Base-by-base conservation (phyloP, 2,888 invertebrate species). In the Pheosia tremula region DNA sequence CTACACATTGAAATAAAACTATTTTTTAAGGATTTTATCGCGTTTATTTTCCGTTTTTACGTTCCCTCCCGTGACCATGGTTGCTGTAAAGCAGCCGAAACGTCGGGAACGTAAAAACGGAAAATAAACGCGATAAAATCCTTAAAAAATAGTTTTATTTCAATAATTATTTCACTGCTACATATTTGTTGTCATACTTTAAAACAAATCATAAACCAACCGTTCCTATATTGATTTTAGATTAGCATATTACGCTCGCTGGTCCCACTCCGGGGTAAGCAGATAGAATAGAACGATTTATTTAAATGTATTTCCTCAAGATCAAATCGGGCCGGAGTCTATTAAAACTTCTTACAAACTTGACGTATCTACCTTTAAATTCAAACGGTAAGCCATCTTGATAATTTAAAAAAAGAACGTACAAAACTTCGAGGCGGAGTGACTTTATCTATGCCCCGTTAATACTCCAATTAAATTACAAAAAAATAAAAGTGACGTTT, bases 361-460 rank as follows among this genome's bases (percentile, higher is more conserved):
- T 86, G 86, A 88, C 88, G 86, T 88, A 90, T 90, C 90, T 91
- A 90, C 91, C 91, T 91, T 88, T 90, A 88, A 90, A 90, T 90
- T 90, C 90, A 88, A 91, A 91, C 88, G 86, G 89, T 92, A 92
- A 93, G 90, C 90, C 90, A 91, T 91, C 93, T 56, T 81, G 93
- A 92, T 93, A 90, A 83, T 74, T 78, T 74, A 66, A 81, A 85
- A 87, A 85, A 87, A 82, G 80, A 78, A 74, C 61, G 63, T 68
- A 78, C 70, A 58, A 86, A 84, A 83, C 80, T 83, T 80, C 64
- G 72, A 78, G 73, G 73, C 78, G 75, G 82, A 86, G 83, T 85
- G 91, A 87, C 91, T 87, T 91, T 93, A 93, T 92, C 93, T 88
- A 82, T 87, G 87, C 78, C 74, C 87, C 81, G 89, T 90, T 92